Evolutionary conservation across 64 coral and sea anemone genomes (phyloP).

Genomic region (Platygyra sinensis): DNA sequence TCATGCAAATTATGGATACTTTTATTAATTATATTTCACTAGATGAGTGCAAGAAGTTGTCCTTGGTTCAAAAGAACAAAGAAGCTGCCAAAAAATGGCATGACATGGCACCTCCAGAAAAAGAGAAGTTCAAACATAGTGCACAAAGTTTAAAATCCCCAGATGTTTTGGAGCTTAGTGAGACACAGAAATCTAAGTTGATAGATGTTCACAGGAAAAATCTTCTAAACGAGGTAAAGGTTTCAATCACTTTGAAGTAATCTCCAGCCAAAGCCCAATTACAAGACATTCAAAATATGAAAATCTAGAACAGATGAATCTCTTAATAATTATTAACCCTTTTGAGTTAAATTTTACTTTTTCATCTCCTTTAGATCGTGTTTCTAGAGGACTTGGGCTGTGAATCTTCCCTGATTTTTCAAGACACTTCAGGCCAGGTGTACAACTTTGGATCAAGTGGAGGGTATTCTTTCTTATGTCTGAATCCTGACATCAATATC

Average conservation of each 20-base stretch:
- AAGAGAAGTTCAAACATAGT: constrained; percentile 46
- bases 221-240: constrained; percentile 37
- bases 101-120: constrained; percentile 41
- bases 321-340: neutral
- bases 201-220: constrained; percentile 58
- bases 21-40: constrained; percentile 2
- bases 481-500: constrained; percentile 64
- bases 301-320: neutral
- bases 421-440: constrained; percentile 51
- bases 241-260: neutral
- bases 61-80: constrained; percentile 52
- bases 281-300: neutral
- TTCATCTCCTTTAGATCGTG: constrained; percentile 52
- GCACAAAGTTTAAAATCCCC: constrained; percentile 59
- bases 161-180: constrained; percentile 44
- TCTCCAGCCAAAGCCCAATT: neutral
- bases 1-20: neutral
- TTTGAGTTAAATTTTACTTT: neutral
- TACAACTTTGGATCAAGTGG: constrained; percentile 67
- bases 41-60: constrained; percentile 64
- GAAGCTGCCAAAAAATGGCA: constrained; percentile 52
- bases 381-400: constrained; percentile 60
- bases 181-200: constrained; percentile 49
- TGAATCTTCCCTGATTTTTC: constrained; percentile 59
- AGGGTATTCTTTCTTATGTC: constrained; percentile 45